phyloP scores from a whole-genome alignment of 1,140 invertebrate genomes.

The Pantala flavescens region DNA sequence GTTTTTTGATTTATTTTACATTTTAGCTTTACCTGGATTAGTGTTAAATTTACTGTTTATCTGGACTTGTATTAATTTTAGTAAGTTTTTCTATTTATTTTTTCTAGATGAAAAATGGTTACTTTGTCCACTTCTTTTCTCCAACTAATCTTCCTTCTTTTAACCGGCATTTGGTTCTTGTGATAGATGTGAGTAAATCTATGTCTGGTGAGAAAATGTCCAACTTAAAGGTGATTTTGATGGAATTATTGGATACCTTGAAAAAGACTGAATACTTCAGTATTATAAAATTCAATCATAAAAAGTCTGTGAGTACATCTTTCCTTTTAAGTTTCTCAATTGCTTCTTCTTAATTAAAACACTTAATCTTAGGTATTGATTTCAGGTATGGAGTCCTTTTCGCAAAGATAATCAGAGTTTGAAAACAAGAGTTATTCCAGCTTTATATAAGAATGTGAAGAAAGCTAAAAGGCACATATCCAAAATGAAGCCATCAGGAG shows the following conservation, averaged over 20 bases:
- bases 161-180: conserved; percentile 57
- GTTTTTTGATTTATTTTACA: too few relatives aligned
- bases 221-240: neutral
- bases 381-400: neutral
- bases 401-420: neutral
- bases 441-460: neutral
- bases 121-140: conserved; percentile 67
- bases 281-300: neutral
- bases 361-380: neutral
- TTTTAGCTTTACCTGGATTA: too few relatives aligned
- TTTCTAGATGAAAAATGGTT: conserved; percentile 54
- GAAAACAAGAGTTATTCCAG: neutral
- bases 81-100: conserved; percentile 22
- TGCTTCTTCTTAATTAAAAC: neutral
- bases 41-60: too few relatives aligned
- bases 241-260: neutral
- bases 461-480: neutral
- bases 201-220: conserved; percentile 52
- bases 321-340: neutral
- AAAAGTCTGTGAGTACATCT: neutral
- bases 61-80: too few relatives aligned
- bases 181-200: conserved; percentile 58
- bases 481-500: neutral
- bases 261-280: neutral
- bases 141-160: conserved; percentile 46